phyloP scores from a whole-genome alignment of 1,140 invertebrate genomes.

The Hydropsyche tenuis region DNA sequence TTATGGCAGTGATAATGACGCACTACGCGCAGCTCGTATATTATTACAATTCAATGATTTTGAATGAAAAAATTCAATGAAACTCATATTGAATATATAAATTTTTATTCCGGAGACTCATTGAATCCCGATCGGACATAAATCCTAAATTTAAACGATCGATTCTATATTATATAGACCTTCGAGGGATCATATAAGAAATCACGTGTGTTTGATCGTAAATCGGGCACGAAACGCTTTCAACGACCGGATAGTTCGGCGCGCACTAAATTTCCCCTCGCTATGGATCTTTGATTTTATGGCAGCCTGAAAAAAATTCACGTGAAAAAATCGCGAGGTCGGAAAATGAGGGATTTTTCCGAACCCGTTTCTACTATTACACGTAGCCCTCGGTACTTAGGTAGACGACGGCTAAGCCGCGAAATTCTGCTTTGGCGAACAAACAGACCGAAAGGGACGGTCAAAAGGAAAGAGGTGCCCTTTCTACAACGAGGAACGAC shows the following conservation, averaged over 20 bases:
- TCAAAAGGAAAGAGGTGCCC: slow-evolving; percentile 3
- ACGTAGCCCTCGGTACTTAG: too few species aligned
- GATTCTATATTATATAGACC: too few species aligned
- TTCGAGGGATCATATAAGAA: too few species aligned
- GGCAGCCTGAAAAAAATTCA: background rate
- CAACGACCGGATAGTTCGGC: slow-evolving; percentile 17
- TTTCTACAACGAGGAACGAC: background rate
- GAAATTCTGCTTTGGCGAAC: slow-evolving; percentile 18
- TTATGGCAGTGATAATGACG: too few species aligned
- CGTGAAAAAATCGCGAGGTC: background rate
- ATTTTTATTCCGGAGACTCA: too few species aligned
- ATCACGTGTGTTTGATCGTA: background rate
- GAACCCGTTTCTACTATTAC: background rate
- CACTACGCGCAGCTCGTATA: too few species aligned
- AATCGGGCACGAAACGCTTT: slow-evolving; percentile 8
- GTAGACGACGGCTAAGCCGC: slow-evolving; percentile 15
- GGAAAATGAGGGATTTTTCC: background rate
- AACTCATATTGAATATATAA: too few species aligned
- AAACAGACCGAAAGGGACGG: slow-evolving; percentile 13
- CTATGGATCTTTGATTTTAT: slow-evolving; percentile 32
- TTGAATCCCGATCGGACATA: too few species aligned
- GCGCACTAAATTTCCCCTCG: slow-evolving; percentile 19
- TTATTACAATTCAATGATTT: too few species aligned
- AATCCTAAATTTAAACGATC: too few species aligned
- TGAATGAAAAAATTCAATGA: too few species aligned